These are phyloP conservation scores for Albula glossodonta DNA, from an alignment of 2,113 vertebrate genomes.

Conservation along the genomic window DNA sequence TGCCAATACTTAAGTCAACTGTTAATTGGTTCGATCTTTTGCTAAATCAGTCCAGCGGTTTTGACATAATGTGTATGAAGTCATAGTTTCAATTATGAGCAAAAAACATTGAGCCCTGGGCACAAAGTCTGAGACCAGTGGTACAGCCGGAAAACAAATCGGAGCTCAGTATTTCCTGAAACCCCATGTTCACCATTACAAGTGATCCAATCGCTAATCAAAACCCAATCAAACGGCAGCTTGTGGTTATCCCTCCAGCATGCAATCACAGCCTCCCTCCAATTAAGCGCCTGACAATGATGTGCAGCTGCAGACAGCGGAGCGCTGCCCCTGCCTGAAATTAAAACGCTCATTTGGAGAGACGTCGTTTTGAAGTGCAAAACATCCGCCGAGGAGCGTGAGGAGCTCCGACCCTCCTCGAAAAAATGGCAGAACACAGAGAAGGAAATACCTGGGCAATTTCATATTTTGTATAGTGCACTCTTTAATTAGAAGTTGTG, in stretches of 20 bases:
- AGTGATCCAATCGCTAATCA: conserved; percentile 42
- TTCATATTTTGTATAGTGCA: not conserved
- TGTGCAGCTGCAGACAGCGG: conserved; percentile 24
- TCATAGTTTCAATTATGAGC: too few relatives aligned
- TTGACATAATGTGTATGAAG: too few relatives aligned
- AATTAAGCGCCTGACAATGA: conserved; percentile 35
- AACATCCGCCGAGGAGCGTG: not conserved
- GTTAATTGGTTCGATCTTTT: too few relatives aligned
- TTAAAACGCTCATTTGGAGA: not conserved
- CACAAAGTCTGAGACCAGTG: too few relatives aligned
- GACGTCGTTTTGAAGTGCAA: not conserved
- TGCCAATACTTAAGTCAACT: not conserved
- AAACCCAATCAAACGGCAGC: conserved; percentile 38
- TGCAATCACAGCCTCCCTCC: conserved; percentile 34
- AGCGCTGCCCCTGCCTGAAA: conserved; percentile 9
- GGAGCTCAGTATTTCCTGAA: not conserved
- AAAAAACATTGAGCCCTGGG: too few relatives aligned
- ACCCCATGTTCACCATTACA: conserved; percentile 9
- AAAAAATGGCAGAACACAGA: not conserved
- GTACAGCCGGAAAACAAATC: too few relatives aligned
- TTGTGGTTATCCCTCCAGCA: conserved; percentile 20
- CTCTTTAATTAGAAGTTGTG: not conserved
- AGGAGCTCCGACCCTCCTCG: not conserved
- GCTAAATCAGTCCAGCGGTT: too few relatives aligned
- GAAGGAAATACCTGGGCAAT: not conserved